Percentiles rank a stretch among this genome's conserved stretches.
These are phyloP conservation scores for Sphaerophoria rueppellii DNA, from an alignment of 2,888 invertebrate species.

Conservation along the genomic window DNA sequence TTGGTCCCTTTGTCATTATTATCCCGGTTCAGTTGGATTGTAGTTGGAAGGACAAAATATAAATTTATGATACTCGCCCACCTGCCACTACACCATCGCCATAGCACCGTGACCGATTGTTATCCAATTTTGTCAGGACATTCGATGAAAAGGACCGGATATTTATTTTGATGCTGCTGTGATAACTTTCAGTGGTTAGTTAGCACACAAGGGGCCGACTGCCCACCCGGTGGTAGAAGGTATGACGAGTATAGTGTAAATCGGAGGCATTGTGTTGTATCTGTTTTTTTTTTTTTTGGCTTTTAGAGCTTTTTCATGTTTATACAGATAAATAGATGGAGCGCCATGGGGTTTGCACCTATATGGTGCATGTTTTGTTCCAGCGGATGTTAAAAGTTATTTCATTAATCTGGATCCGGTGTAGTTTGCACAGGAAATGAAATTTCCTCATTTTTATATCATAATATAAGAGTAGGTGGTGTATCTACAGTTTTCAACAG, in stretches of 20 bases:
- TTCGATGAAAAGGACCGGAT: slow-evolving; percentile 44
- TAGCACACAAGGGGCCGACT: not conserved
- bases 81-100: not conserved
- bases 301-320: not conserved
- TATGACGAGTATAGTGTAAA: not conserved
- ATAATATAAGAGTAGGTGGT: not conserved
- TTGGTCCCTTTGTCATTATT: slow-evolving; percentile 20
- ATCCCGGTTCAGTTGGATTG: no score
- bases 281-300: not conserved
- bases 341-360: not conserved
- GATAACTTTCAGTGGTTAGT: slow-evolving; percentile 54
- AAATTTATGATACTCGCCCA: slow-evolving; percentile 38
- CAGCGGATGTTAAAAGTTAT: slow-evolving; percentile 64
- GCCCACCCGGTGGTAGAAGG: not conserved
- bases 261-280: not conserved
- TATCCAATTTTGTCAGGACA: slow-evolving; percentile 32
- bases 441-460: slow-evolving; percentile 1
- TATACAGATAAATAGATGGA: not conserved
- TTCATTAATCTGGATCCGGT: slow-evolving; percentile 67
- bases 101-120: not conserved
- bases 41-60: not conserved
- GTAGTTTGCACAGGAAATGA: slow-evolving; percentile 58
- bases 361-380: not conserved
- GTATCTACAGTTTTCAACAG: not conserved
- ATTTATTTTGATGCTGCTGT: slow-evolving; percentile 57